Percentiles rank a stretch among this genome's conserved stretches.
These are phyloP conservation scores for Pseudococcus jackbeardsleyi DNA, from an alignment of 2,888 invertebrate genomes.

Conservation along the genomic window DNA sequence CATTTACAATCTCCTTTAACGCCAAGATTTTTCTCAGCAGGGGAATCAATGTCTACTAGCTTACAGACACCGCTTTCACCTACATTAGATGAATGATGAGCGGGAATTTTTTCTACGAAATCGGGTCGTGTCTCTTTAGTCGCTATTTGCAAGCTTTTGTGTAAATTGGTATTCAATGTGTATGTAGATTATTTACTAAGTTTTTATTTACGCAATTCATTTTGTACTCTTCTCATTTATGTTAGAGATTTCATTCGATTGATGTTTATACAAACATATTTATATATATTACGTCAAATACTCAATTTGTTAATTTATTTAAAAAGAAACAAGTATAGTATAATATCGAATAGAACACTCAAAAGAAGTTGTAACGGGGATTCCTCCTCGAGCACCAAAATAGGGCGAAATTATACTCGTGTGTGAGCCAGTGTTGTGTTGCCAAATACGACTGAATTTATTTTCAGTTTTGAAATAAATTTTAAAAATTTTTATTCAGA, in stretches of 20 bases:
- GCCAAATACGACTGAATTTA: background rate
- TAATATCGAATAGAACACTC: slow-evolving; percentile 10
- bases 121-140: slow-evolving; percentile 26
- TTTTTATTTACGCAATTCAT: slow-evolving; percentile 49
- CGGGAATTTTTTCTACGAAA: slow-evolving; percentile 10
- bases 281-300: slow-evolving; percentile 9
- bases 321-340: background rate
- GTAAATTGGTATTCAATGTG: slow-evolving; percentile 45
- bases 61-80: slow-evolving; percentile 55
- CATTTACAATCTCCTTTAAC: slow-evolving; percentile 78
- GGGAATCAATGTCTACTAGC: slow-evolving; percentile 49
- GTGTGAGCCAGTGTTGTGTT: background rate
- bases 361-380: background rate
- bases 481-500: background rate
- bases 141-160: slow-evolving; percentile 55
- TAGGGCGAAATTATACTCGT: background rate
- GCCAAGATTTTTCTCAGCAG: slow-evolving; percentile 65
- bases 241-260: slow-evolving; percentile 2
- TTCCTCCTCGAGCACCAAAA: background rate
- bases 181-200: slow-evolving; percentile 35
- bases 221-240: slow-evolving; percentile 51
- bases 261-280: slow-evolving; percentile 17
- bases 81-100: slow-evolving; percentile 39
- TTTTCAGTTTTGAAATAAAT: background rate
- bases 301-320: background rate